Conservation (phyloP, 2,888 invertebrate species). For the Macrophya annulata region DNA sequence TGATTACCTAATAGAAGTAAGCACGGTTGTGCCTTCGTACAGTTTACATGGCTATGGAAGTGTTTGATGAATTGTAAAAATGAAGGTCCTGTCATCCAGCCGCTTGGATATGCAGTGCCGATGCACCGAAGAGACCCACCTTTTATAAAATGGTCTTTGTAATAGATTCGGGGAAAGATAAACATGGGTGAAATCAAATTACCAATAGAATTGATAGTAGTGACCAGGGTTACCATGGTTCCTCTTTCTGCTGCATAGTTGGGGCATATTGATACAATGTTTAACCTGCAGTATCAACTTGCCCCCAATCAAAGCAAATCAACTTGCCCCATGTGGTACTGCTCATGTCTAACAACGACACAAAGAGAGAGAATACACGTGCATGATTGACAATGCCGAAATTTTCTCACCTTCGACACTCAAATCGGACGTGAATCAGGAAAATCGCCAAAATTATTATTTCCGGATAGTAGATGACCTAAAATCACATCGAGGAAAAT, state of each 20-base stretch:
- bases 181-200: not conserved
- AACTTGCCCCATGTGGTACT: not conserved
- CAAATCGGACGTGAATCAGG: too few relatives aligned
- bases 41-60: not conserved
- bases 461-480: too few relatives aligned
- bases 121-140: not conserved
- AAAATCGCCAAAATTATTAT: too few relatives aligned
- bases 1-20: not conserved
- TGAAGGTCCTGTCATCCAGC: not conserved
- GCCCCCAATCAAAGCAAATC: not conserved
- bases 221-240: not conserved
- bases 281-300: not conserved
- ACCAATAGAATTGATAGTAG: not conserved
- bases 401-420: conserved; percentile 2
- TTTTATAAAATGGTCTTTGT: not conserved
- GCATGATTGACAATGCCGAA: not conserved
- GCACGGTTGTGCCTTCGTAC: not conserved
- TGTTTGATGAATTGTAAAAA: not conserved
- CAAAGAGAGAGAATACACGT: not conserved
- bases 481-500: too few relatives aligned
- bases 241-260: conserved; percentile 8
- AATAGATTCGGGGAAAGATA: not conserved
- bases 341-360: not conserved
- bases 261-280: too few relatives aligned
- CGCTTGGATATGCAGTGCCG: not conserved